Percentiles rank a stretch among this genome's conserved stretches.
These are phyloP conservation scores for Bombus pascuorum DNA, from an alignment of 1,140 invertebrate genomes.

Conservation along the genomic window DNA sequence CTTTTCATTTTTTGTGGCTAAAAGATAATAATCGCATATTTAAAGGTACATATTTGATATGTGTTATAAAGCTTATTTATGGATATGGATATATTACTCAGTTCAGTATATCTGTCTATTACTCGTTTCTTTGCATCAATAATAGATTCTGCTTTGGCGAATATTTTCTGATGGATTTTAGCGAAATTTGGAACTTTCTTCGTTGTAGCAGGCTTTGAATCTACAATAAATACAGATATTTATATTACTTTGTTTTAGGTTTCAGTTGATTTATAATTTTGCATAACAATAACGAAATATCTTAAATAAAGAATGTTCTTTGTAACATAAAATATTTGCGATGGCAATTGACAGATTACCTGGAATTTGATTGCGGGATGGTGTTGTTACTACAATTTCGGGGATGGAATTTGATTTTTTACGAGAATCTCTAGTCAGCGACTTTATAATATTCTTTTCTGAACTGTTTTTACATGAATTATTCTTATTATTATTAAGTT, in stretches of 20 bases:
- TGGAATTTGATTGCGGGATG: constrained; percentile 36
- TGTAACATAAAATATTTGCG: not conserved
- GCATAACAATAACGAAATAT: not conserved
- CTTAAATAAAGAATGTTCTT: not conserved
- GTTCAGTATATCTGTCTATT: constrained; percentile 74
- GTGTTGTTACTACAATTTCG: not conserved
- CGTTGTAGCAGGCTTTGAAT: constrained; percentile 64
- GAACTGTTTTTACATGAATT: not conserved
- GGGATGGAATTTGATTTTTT: not conserved
- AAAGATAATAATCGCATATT: not conserved
- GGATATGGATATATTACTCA: constrained; percentile 62
- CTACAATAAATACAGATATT: constrained; percentile 28
- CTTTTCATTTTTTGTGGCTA: constrained; percentile 5
- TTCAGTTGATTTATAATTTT: not conserved
- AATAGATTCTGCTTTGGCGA: constrained; percentile 86
- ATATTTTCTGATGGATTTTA: constrained; percentile 85
- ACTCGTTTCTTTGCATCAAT: constrained; percentile 83
- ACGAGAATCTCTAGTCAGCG: rapidly evolving
- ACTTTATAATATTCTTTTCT: not conserved
- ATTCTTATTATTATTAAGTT: not conserved
- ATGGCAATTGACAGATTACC: not conserved
- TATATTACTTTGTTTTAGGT: not conserved
- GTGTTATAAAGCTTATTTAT: not conserved
- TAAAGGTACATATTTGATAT: not conserved
- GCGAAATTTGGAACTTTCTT: constrained; percentile 86